A percentile compares a stretch with the other conserved stretches of the same genome.
These are phyloP conservation scores for Buceros bicornis DNA, from an alignment of 2,797 vertebrate species.

Conservation along the genomic window DNA sequence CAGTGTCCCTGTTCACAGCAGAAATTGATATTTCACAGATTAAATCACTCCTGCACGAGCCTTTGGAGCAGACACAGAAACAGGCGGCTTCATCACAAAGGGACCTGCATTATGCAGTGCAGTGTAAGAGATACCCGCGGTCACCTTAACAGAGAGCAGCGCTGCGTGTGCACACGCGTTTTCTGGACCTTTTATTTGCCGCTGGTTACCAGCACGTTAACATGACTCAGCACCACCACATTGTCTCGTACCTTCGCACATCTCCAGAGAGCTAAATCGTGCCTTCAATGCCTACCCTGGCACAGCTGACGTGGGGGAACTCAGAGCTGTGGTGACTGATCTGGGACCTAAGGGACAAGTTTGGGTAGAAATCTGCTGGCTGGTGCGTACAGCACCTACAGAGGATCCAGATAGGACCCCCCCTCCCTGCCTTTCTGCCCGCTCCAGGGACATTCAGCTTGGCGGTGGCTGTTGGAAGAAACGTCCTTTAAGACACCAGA, in stretches of 20 bases:
- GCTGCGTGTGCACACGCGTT: fast-evolving
- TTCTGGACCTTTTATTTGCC: background rate
- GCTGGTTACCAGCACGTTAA: background rate
- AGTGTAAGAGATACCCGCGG: background rate
- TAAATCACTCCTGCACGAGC: background rate
- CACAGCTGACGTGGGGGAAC: background rate
- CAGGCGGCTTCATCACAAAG: background rate
- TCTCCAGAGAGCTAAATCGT: background rate
- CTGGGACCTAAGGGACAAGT: background rate
- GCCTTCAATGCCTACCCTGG: background rate
- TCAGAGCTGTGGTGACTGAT: background rate
- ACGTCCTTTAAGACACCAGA: background rate
- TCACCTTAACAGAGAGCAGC: background rate
- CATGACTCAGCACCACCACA: background rate
- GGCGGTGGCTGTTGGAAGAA: background rate
- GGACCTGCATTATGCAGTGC: background rate
- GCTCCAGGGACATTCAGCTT: background rate
- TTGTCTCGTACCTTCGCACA: background rate
- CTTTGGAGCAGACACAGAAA: background rate
- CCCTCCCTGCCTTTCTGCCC: background rate
- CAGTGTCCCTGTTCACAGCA: background rate
- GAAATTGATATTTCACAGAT: background rate
- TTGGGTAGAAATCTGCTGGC: background rate
- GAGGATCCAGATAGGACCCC: background rate
- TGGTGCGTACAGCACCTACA: background rate